Evolutionary conservation across 2,888 invertebrate species (phyloP).

Genomic region (Acleris holmiana): DNA sequence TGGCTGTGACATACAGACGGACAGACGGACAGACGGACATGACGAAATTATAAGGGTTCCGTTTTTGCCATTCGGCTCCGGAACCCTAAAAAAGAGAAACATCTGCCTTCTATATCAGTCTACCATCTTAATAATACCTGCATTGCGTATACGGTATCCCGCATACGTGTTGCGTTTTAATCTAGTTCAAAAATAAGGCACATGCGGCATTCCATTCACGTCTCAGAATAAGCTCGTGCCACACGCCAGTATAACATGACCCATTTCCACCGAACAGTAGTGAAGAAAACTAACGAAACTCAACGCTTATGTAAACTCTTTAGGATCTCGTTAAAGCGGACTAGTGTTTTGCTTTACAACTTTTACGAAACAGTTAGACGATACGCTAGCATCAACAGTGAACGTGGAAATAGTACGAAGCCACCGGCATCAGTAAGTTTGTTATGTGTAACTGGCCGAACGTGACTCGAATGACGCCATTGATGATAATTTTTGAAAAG

Average conservation of each 20-base stretch:
- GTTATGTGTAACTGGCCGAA: slow-evolving; percentile 47
- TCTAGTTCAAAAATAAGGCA: slow-evolving; percentile 41
- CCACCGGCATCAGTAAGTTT: slow-evolving; percentile 4
- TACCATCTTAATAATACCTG: slow-evolving; percentile 35
- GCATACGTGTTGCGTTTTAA: slow-evolving; percentile 34
- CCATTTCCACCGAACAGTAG: slow-evolving; percentile 27
- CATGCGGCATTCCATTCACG: slow-evolving; percentile 50
- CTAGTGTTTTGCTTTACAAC: slow-evolving; percentile 9
- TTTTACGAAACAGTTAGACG: neutral
- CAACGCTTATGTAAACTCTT: slow-evolving; percentile 43
- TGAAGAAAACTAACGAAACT: slow-evolving; percentile 33
- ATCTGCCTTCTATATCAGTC: slow-evolving; percentile 25
- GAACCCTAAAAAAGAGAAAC: slow-evolving; percentile 2
- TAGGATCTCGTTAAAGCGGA: slow-evolving; percentile 49
- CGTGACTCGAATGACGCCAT: slow-evolving; percentile 64
- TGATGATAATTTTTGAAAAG: slow-evolving; percentile 57
- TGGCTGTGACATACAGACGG: too few species aligned
- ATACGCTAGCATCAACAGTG: neutral
- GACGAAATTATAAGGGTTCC: too few species aligned
- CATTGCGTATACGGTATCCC: slow-evolving; percentile 35
- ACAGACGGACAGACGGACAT: too few species aligned
- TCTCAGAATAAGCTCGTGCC: slow-evolving; percentile 49
- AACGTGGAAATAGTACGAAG: neutral
- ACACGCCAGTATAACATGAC: slow-evolving; percentile 38
- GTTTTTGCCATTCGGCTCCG: too few species aligned